Evolutionary conservation across 1,140 invertebrate species (phyloP).

Genomic region (Mylabris phalerata): DNA sequence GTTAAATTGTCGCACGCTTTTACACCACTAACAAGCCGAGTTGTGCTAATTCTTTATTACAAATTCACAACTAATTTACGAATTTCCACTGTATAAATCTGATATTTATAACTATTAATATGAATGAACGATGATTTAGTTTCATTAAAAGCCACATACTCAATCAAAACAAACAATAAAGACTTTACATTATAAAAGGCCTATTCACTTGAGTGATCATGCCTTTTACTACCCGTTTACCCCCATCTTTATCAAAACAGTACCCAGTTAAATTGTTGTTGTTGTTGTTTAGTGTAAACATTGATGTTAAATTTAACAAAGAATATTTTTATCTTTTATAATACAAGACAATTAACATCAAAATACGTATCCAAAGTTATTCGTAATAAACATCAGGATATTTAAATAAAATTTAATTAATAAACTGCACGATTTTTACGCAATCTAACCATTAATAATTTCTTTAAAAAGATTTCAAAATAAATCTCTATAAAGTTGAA

Average conservation of each 20-base stretch:
- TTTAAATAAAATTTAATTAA: too few species aligned
- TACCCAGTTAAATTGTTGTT: conserved; percentile 8
- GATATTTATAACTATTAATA: too few species aligned
- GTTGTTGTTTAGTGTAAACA: conserved; percentile 9
- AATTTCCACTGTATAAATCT: too few species aligned
- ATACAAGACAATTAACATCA: conserved; percentile 6
- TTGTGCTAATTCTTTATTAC: conserved; percentile 25
- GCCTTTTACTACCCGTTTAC: conserved; percentile 6
- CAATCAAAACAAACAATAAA: conserved; percentile 15
- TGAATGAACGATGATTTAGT: background rate
- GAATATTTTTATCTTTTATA: conserved; percentile 6
- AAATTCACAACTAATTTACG: conserved; percentile 20
- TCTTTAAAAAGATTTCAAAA: too few species aligned
- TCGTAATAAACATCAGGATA: too few species aligned
- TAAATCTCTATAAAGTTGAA: too few species aligned
- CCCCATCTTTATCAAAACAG: conserved; percentile 3
- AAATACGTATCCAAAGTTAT: conserved; percentile 2
- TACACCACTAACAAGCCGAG: conserved; percentile 1
- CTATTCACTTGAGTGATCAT: conserved; percentile 10
- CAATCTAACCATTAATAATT: too few species aligned
- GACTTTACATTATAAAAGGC: conserved; percentile 18
- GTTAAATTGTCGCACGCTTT: too few species aligned
- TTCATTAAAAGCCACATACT: conserved; percentile 2
- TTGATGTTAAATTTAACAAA: background rate
- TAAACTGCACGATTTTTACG: too few species aligned